Base-by-base conservation (phyloP, 2,113 vertebrate species). In the Atherinomorus stipes region DNA sequence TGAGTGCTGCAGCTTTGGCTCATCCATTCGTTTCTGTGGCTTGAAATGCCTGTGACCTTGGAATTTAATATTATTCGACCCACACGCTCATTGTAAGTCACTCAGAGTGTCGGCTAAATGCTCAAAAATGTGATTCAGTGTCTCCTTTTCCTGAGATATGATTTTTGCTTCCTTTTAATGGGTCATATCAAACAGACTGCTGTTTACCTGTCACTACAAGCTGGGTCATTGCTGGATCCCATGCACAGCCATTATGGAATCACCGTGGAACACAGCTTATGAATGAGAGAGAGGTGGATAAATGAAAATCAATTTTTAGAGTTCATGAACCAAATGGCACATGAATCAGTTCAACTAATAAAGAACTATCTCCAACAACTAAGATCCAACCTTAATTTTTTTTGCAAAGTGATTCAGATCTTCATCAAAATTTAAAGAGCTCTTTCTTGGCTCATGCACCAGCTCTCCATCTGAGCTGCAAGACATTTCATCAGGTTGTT, bases 1-100 rank as follows among this genome's bases (percentile, higher is more conserved):
- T 71, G 66, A 81, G 71, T 66, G 74, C 74, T 70, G 67, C 18
- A 4, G 70, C 64, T 76, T 74, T 23, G 44, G 69, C 84, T 76
- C 53, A 59, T 72, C 60, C 65, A 63, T 78, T 84, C 69, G 60
- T 86, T 88, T 60, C 71, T 82, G 64, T 69, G 83, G 69, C 85
- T 69, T 67, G 73, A 78, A 89, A 85, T 56, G 64, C 66, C 79
- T 22, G 9, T 63, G 85, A 90, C 90, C 90, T 90, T 91, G 89
- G 82, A 91, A 88, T 86, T 78, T 85, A 90, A 92, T 88, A 81
- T 74, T 76, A 89, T 89, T 88, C 74, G 54, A 88, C 86, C 85
- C 44, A 4, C 71, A 64, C 71, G 56, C 84, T 90, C 80, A 81
- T 82, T 86, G 80, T 86, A 68, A 89, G 81, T 87, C 80, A 61